These are phyloP conservation scores for Python bivittatus DNA, from an alignment of 2,113 vertebrate species.

Conservation along the genomic window DNA sequence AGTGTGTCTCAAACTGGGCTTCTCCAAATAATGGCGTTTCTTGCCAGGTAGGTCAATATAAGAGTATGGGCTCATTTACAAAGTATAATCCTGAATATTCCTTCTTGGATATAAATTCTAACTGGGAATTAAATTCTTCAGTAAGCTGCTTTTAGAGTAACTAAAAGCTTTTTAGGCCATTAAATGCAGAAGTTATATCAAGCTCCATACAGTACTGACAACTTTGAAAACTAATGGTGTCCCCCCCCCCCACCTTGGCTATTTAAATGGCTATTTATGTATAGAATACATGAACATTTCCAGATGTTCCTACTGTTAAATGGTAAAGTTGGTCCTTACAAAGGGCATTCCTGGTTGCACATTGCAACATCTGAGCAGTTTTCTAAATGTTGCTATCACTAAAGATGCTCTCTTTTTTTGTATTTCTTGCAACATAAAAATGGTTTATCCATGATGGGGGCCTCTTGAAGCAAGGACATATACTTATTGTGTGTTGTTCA, in stretches of 20 bases:
- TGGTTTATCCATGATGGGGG: constrained; percentile 26
- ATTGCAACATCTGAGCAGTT: constrained; percentile 32
- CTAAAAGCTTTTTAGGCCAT: background rate
- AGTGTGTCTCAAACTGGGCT: background rate
- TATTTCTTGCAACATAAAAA: constrained; percentile 39
- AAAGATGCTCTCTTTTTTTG: constrained; percentile 22
- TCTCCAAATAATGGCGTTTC: background rate
- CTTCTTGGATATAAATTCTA: background rate
- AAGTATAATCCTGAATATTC: background rate
- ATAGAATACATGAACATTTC: constrained; percentile 4
- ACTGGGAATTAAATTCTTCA: background rate
- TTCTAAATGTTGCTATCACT: background rate
- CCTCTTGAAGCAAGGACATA: background rate
- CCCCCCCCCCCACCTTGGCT: too few species aligned
- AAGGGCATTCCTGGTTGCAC: background rate
- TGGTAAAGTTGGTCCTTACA: constrained; percentile 23
- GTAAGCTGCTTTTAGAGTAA: background rate
- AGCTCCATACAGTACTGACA: background rate
- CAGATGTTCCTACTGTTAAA: background rate
- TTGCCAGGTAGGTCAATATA: background rate
- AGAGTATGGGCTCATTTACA: background rate
- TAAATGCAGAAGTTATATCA: background rate
- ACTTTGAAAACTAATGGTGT: constrained; percentile 19
- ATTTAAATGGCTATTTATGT: constrained; percentile 25
- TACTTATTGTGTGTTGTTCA: background rate